Evolutionary conservation across 2,888 invertebrate species (phyloP).

Genomic region (Mesopsocus fuscifrons): DNA sequence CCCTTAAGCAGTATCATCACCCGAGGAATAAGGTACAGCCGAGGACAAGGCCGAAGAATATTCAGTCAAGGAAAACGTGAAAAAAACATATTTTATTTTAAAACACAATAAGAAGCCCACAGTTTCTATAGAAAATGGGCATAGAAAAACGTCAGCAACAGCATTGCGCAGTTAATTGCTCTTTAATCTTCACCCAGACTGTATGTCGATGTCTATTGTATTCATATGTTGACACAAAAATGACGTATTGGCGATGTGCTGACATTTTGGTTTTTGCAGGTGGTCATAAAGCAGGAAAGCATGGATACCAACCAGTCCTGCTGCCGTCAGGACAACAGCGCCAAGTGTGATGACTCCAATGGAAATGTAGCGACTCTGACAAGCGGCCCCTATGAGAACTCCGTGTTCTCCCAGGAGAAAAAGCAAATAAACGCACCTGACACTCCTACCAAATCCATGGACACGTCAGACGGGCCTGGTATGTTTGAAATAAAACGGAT

Average conservation of each 20-base stretch:
- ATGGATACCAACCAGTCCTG: slow-evolving; percentile 34
- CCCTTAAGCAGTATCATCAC: slow-evolving; percentile 22
- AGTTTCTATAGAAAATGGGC: no score
- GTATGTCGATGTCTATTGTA: no score
- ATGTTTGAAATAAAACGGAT: slow-evolving; percentile 28
- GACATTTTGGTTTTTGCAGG: no score
- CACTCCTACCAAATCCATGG: slow-evolving; percentile 41
- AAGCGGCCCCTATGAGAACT: not conserved
- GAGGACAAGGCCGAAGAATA: slow-evolving; percentile 22
- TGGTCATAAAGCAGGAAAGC: slow-evolving; percentile 42
- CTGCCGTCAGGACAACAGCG: slow-evolving; percentile 15
- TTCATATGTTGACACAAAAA: no score
- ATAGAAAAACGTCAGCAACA: no score
- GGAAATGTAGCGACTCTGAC: not conserved
- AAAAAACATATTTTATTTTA: no score
- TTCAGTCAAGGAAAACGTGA: slow-evolving; percentile 27
- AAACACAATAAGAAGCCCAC: no score
- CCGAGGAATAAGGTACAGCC: slow-evolving; percentile 13
- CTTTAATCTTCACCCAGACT: no score
- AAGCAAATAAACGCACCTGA: slow-evolving; percentile 31
- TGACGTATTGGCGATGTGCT: no score
- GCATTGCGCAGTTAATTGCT: no score
- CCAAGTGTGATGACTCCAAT: slow-evolving; percentile 4
- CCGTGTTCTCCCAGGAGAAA: slow-evolving; percentile 4
- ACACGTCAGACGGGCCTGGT: slow-evolving; percentile 32